Percentiles rank a stretch among this genome's conserved stretches.
Evolutionary conservation across 2,888 invertebrate genomes (phyloP).

Genomic region (Dolichopus griseipennis): DNA sequence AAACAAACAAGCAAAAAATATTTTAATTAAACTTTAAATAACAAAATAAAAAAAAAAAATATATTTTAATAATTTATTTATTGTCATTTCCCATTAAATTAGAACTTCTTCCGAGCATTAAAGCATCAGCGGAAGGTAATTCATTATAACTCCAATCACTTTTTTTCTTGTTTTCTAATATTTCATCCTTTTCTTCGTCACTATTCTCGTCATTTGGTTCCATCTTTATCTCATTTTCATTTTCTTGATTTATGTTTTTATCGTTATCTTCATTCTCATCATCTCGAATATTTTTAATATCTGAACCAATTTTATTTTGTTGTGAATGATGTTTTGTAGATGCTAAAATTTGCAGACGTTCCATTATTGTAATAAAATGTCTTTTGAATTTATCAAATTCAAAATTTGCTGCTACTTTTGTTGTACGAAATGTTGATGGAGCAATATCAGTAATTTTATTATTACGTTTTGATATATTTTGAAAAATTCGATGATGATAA

Average conservation of each 20-base stretch:
- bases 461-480: conserved; percentile 31
- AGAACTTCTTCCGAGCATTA: background rate
- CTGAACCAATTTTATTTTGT: background rate
- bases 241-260: background rate
- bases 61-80: too few species aligned
- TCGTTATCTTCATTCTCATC: background rate
- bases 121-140: background rate
- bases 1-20: too few species aligned
- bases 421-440: conserved; percentile 16
- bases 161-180: conserved; percentile 2
- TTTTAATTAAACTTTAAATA: too few species aligned
- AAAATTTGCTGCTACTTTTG: conserved; percentile 26
- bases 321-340: conserved; percentile 11
- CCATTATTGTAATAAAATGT: conserved; percentile 36
- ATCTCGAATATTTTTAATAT: background rate
- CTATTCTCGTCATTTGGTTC: background rate
- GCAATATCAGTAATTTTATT: conserved; percentile 27
- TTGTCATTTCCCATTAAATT: too few species aligned
- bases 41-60: too few species aligned
- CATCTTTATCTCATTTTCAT: background rate
- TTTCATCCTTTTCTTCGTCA: background rate
- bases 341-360: conserved; percentile 36
- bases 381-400: conserved; percentile 37
- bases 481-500: conserved; percentile 38
- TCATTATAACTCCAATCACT: conserved; percentile 2